Conservation (phyloP, 2,888 invertebrate genomes). For the Drosophila kuntzei region DNA sequence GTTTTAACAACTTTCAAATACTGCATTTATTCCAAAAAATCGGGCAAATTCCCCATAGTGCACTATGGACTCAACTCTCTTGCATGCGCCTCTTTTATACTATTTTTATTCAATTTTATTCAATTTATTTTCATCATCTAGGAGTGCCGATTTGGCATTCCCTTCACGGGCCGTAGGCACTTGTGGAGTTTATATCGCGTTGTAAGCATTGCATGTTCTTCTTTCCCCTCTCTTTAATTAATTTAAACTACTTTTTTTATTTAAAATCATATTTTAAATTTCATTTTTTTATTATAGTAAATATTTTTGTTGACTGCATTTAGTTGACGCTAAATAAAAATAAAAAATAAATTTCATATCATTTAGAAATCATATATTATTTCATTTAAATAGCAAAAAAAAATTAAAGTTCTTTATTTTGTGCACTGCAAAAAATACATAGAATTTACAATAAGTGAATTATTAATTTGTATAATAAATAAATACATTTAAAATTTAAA, state of each 20-base stretch:
- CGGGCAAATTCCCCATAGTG: too few relatives aligned
- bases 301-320: neutral
- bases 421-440: too few relatives aligned
- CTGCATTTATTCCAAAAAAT: too few relatives aligned
- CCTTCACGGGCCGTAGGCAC: conserved; percentile 87
- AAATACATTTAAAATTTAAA: too few relatives aligned
- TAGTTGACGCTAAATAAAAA: neutral
- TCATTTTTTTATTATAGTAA: neutral
- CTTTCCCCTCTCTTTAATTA: conserved; percentile 6
- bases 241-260: neutral
- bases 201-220: conserved; percentile 85
- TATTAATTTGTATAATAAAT: too few relatives aligned
- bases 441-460: too few relatives aligned
- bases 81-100: conserved; percentile 33
- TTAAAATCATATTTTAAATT: neutral
- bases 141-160: conserved; percentile 88
- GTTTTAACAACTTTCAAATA: too few relatives aligned
- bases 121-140: conserved; percentile 64
- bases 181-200: conserved; percentile 88
- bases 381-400: too few relatives aligned
- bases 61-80: neutral
- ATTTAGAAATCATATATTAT: too few relatives aligned
- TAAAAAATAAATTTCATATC: too few relatives aligned
- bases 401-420: too few relatives aligned
- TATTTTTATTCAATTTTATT: too few relatives aligned